Percentiles rank a stretch among this genome's conserved stretches.
Evolutionary conservation across 2,888 invertebrate genomes (phyloP).

Genomic region (Hemithea aestivaria): DNA sequence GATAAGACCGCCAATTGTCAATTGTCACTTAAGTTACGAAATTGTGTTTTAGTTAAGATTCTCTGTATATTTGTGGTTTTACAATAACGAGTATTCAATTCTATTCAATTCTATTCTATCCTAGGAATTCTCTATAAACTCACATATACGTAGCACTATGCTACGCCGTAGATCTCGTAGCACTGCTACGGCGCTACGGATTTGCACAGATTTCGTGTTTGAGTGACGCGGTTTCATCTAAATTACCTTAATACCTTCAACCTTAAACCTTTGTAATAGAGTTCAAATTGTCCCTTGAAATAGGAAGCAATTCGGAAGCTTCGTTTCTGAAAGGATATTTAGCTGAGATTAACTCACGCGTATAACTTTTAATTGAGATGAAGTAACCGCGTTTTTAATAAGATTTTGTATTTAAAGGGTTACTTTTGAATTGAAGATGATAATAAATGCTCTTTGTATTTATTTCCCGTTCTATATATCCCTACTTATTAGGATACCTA

Average conservation of each 20-base stretch:
- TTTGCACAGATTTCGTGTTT: conserved; percentile 17
- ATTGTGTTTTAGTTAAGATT: too few species aligned
- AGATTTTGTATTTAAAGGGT: conserved; percentile 5
- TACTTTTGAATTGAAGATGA: neutral
- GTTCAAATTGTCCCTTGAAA: conserved; percentile 5
- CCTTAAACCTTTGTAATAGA: conserved; percentile 4
- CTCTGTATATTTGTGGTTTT: too few species aligned
- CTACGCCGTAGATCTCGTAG: conserved; percentile 11
- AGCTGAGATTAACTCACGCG: conserved; percentile 15
- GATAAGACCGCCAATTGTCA: too few species aligned
- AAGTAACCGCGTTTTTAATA: conserved; percentile 13
- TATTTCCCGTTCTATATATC: too few species aligned
- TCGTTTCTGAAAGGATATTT: conserved; percentile 19
- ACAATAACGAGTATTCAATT: too few species aligned
- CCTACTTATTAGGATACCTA: too few species aligned
- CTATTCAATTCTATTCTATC: neutral
- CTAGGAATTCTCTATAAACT: neutral
- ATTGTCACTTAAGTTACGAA: too few species aligned
- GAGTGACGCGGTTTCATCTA: conserved; percentile 18
- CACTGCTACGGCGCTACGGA: conserved; percentile 12
- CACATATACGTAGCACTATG: conserved; percentile 5
- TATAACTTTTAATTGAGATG: conserved; percentile 17
- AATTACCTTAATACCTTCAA: conserved; percentile 12
- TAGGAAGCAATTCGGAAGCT: conserved; percentile 21
- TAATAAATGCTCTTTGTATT: neutral